phyloP scores from a whole-genome alignment of 2,888 invertebrate species.

The Psylliodes chrysocephalus region DNA sequence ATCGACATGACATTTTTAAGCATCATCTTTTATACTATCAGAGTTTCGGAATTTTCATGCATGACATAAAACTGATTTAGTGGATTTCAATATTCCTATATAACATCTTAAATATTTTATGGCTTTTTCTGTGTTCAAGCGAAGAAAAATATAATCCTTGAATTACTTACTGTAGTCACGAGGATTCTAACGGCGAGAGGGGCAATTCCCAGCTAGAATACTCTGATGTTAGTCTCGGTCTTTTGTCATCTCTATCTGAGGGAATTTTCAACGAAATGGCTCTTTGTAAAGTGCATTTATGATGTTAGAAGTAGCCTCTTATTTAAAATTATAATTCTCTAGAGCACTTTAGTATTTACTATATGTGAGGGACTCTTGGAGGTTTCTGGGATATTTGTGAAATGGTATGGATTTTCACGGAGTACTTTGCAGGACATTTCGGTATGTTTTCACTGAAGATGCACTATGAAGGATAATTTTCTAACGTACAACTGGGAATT shows the following conservation, averaged over 20 bases:
- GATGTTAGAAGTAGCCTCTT: conserved; percentile 36
- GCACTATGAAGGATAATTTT: too few species aligned
- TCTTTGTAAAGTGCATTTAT: conserved; percentile 37
- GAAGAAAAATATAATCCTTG: not conserved
- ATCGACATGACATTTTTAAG: too few species aligned
- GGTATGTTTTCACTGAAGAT: too few species aligned
- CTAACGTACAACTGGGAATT: too few species aligned
- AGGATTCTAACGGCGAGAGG: not conserved
- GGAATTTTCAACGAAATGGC: conserved; percentile 32
- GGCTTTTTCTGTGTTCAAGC: not conserved
- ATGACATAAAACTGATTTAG: too few species aligned
- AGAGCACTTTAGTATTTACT: conserved; percentile 24
- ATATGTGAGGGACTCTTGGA: not conserved
- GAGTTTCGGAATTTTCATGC: too few species aligned
- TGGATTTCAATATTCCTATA: too few species aligned
- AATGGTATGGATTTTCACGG: not conserved
- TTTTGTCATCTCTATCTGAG: conserved; percentile 26
- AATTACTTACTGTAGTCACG: conserved; percentile 5
- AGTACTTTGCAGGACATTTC: too few species aligned
- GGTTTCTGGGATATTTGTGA: not conserved
- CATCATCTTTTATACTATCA: too few species aligned
- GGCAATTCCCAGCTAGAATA: conserved; percentile 15
- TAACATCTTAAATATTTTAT: not conserved
- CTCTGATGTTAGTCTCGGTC: conserved; percentile 15
- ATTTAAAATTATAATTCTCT: conserved; percentile 42